A percentile compares a stretch with the other conserved stretches of the same genome.
Evolutionary conservation across 2,888 invertebrate genomes (phyloP).

Genomic region (Agriopis aurantiaria): DNA sequence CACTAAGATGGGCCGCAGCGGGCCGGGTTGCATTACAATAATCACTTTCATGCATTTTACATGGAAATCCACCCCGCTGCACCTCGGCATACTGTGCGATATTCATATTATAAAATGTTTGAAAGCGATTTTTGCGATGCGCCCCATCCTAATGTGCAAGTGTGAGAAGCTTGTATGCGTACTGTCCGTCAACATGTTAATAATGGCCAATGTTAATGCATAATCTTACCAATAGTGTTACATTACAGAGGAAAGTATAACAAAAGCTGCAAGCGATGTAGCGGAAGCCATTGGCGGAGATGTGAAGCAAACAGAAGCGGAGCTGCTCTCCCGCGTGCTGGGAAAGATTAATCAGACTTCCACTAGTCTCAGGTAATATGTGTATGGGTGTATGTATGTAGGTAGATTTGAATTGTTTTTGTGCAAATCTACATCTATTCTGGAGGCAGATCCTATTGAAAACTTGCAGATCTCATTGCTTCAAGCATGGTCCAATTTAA

Average conservation of each 20-base stretch:
- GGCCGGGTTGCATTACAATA: no score
- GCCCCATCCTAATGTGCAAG: no score
- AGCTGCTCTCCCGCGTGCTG: conserved; percentile 89
- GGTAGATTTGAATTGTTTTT: background rate
- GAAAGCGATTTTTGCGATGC: no score
- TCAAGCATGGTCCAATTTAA: no score
- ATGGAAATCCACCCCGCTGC: no score
- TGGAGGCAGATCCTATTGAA: background rate
- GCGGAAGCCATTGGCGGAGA: conserved; percentile 90
- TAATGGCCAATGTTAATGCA: background rate
- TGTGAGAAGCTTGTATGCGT: no score
- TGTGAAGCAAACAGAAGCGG: conserved; percentile 89
- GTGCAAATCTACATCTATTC: background rate
- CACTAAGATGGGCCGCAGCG: no score
- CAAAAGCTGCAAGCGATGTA: conserved; percentile 90
- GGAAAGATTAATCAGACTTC: conserved; percentile 82
- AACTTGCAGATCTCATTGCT: no score
- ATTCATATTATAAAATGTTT: no score
- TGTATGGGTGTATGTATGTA: background rate
- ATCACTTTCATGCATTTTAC: no score
- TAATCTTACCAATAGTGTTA: conserved; percentile 1
- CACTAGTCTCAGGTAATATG: conserved; percentile 69
- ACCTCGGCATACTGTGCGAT: no score
- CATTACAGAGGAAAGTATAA: conserved; percentile 77
- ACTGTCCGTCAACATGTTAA: no score